Conservation (phyloP, 2,113 vertebrate species). For the Pholis gunnellus region DNA sequence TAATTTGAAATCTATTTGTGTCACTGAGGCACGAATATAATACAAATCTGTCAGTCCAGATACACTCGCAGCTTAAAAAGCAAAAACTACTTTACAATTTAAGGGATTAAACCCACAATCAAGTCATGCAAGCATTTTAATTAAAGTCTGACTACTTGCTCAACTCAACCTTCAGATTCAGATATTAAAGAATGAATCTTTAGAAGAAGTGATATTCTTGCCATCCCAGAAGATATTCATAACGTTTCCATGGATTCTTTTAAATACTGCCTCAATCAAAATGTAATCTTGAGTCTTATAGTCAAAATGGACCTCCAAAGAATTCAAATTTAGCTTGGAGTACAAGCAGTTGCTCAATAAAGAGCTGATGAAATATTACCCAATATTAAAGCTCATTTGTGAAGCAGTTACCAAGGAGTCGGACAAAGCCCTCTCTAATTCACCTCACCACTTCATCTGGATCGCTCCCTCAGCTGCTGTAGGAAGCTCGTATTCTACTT, state of each 20-base stretch:
- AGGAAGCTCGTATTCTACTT: not conserved
- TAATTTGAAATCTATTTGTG: constrained; percentile 63
- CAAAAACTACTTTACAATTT: not conserved
- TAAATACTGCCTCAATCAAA: not conserved
- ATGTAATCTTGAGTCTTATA: not conserved
- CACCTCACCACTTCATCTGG: constrained; percentile 4
- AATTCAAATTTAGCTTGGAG: not conserved
- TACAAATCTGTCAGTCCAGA: constrained; percentile 12
- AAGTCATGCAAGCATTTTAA: not conserved
- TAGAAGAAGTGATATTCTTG: not conserved
- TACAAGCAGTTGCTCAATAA: not conserved
- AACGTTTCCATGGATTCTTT: not conserved
- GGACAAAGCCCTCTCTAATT: not conserved
- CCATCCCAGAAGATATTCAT: not conserved
- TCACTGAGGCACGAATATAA: constrained; percentile 37
- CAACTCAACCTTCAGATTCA: constrained; percentile 1
- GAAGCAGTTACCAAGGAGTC: not conserved
- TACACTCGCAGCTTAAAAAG: not conserved
- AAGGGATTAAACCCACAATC: not conserved
- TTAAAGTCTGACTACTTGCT: not conserved
- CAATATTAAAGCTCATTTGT: constrained; percentile 15
- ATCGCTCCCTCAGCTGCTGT: constrained; percentile 32
- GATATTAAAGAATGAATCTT: not conserved
- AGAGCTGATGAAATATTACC: constrained; percentile 4
- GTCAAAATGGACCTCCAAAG: not conserved